phyloP scores from a whole-genome alignment of 2,888 invertebrate species.

The Beris morrisii region DNA sequence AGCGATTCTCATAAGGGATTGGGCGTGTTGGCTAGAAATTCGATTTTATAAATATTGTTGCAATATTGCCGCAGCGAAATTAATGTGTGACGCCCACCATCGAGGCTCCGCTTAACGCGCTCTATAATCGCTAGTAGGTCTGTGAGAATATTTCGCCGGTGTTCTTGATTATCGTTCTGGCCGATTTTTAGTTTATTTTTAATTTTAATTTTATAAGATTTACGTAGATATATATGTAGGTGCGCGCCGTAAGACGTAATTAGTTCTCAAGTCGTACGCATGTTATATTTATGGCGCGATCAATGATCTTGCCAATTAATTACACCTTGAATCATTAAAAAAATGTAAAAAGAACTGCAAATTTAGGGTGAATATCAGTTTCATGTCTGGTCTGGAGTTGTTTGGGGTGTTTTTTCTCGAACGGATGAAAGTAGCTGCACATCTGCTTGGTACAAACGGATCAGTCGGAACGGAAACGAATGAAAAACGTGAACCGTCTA shows the following conservation, averaged over 20 bases:
- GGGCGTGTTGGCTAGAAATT: conserved; percentile 35
- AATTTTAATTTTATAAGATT: neutral
- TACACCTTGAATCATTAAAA: conserved; percentile 23
- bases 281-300: conserved; percentile 26
- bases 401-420: too few relatives aligned
- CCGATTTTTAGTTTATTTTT: conserved; percentile 13
- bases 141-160: conserved; percentile 25
- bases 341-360: too few relatives aligned
- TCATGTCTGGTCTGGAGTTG: too few relatives aligned
- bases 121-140: neutral
- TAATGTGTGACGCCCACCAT: conserved; percentile 34
- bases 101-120: neutral
- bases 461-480: too few relatives aligned
- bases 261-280: conserved; percentile 29
- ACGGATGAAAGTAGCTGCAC: too few relatives aligned
- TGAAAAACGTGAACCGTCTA: too few relatives aligned
- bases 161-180: conserved; percentile 28
- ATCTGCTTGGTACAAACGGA: too few relatives aligned
- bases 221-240: neutral
- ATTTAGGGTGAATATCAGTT: too few relatives aligned
- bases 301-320: conserved; percentile 32
- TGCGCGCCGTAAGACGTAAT: conserved; percentile 25
- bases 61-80: conserved; percentile 36
- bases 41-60: conserved; percentile 30
- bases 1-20: conserved; percentile 34